A percentile compares a stretch with the other conserved stretches of the same genome.
These are phyloP conservation scores for Rhinichthys osculus DNA, from an alignment of 2,797 vertebrate genomes.

Conservation along the genomic window DNA sequence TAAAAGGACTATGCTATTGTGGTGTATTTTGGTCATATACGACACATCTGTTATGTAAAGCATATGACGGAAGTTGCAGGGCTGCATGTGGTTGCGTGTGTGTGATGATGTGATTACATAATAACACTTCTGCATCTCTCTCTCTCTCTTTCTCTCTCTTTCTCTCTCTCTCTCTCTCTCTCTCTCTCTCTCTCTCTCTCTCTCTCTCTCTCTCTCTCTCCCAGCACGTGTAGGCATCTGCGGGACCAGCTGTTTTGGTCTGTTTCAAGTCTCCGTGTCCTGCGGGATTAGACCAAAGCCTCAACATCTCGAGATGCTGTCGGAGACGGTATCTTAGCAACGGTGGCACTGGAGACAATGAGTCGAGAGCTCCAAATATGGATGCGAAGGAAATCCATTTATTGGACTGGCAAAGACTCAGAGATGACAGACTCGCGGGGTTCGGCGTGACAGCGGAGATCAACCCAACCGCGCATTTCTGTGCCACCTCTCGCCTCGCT, in stretches of 20 bases:
- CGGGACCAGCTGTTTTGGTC: not conserved
- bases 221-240: not conserved
- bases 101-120: not conserved
- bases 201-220: not conserved
- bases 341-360: slow-evolving; percentile 21
- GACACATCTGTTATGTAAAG: slow-evolving; percentile 5
- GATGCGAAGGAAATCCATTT: slow-evolving; percentile 26
- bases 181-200: not conserved
- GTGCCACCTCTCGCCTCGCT: not conserved
- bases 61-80: not conserved
- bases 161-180: no score
- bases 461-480: not conserved
- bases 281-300: slow-evolving; percentile 39
- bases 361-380: slow-evolving; percentile 12
- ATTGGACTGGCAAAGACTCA: not conserved
- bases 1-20: not conserved
- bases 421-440: not conserved
- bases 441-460: not conserved
- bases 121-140: not conserved
- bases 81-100: not conserved
- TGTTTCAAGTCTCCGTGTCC: slow-evolving; percentile 20
- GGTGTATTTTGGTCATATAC: not conserved
- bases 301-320: slow-evolving; percentile 26
- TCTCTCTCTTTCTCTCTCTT: no score
- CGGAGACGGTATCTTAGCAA: slow-evolving; percentile 50